Evolutionary conservation across 2,113 vertebrate species (phyloP).

Genomic region (Papio anubis): DNA sequence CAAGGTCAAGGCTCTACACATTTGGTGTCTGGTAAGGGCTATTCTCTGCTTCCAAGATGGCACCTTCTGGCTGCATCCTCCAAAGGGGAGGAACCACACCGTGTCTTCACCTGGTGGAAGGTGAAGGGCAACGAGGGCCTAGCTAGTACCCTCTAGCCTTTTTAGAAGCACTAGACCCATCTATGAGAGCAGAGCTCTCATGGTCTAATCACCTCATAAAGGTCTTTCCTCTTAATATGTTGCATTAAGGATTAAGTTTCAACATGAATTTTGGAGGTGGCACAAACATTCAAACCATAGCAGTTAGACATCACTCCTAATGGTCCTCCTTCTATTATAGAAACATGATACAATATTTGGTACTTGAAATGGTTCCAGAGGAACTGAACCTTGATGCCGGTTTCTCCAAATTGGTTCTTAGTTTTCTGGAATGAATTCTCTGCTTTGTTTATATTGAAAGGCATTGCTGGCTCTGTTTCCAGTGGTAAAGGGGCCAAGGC

Average conservation of each 20-base stretch:
- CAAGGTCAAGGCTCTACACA: not conserved
- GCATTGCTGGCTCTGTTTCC: not conserved
- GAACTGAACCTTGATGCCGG: not conserved
- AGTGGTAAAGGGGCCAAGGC: not conserved
- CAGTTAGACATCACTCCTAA: not conserved
- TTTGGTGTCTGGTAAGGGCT: not conserved
- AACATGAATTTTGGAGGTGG: not conserved
- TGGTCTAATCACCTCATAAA: not conserved
- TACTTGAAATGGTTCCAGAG: not conserved
- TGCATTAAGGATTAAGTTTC: not conserved
- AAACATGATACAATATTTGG: not conserved
- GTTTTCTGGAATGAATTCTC: not conserved
- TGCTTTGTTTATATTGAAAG: not conserved
- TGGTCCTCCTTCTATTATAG: not conserved
- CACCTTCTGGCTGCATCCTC: not conserved
- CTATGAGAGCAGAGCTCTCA: not conserved
- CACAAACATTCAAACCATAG: not conserved
- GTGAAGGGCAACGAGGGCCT: too few species aligned
- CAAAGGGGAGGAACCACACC: too few species aligned
- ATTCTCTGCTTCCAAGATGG: not conserved
- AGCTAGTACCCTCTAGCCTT: not conserved
- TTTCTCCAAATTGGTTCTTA: not conserved
- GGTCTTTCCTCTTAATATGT: not conserved
- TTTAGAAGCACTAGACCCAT: not conserved
- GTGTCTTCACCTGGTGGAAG: not conserved